Evolutionary conservation across 2,888 invertebrate species (phyloP).

Genomic region (Stictocephala bisonia): DNA sequence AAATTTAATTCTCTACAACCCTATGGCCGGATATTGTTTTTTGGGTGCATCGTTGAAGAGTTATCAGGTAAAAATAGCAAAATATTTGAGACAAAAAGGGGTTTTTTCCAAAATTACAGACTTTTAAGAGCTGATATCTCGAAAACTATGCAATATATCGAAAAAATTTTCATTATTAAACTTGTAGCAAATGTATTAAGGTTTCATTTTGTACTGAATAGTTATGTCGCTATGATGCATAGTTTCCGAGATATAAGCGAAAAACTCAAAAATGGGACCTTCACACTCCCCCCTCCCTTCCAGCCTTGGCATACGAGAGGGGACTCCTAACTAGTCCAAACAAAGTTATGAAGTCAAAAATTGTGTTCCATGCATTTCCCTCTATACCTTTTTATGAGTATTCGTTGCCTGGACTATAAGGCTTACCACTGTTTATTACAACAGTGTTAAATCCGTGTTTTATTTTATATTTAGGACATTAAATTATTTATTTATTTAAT

Average conservation of each 20-base stretch:
- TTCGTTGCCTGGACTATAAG: constrained; percentile 1
- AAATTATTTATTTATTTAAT: too few species aligned
- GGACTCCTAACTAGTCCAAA: background rate
- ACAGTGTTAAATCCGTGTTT: too few species aligned
- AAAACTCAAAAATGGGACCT: constrained; percentile 5
- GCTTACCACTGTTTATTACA: too few species aligned
- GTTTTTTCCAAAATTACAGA: constrained; percentile 4
- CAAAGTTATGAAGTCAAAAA: background rate
- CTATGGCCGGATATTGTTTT: background rate
- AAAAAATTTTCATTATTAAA: background rate
- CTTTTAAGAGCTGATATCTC: constrained; percentile 10
- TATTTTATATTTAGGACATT: too few species aligned
- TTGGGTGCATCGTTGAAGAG: constrained; percentile 19
- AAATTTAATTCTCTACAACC: background rate
- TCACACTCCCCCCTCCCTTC: background rate
- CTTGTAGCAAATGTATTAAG: background rate
- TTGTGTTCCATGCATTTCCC: background rate
- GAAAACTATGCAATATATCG: constrained; percentile 12
- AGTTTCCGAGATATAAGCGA: background rate
- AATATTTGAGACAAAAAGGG: background rate
- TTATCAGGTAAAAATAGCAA: constrained; percentile 1
- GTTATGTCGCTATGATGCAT: too few species aligned
- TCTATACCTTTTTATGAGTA: background rate
- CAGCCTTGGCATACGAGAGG: too few species aligned
- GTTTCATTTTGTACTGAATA: background rate